Percentiles rank a stretch among this genome's conserved stretches.
These are phyloP conservation scores for Discoglossus pictus DNA, from an alignment of 2,797 vertebrate species.

Conservation along the genomic window DNA sequence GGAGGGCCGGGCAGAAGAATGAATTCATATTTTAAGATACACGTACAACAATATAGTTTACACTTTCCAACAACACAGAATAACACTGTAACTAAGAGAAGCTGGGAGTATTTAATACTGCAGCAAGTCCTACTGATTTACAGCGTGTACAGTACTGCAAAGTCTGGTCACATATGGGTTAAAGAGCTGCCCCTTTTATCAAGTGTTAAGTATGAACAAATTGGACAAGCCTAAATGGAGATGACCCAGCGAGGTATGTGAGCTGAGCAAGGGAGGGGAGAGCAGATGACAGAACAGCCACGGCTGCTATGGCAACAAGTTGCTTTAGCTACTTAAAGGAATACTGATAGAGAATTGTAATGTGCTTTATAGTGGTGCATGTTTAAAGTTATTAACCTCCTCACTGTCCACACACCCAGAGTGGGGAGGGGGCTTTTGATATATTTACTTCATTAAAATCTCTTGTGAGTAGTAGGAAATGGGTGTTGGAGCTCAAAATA, in stretches of 20 bases:
- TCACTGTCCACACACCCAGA: no score
- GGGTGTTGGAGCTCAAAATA: no score
- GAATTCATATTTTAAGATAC: constrained; percentile 20
- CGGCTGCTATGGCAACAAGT: constrained; percentile 29
- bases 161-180: neutral
- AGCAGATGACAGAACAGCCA: constrained; percentile 7
- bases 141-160: neutral
- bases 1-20: neutral
- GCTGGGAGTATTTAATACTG: neutral
- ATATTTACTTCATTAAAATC: no score
- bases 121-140: neutral
- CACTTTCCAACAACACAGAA: constrained; percentile 22
- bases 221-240: constrained; percentile 39
- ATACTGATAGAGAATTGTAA: no score
- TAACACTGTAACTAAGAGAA: constrained; percentile 15
- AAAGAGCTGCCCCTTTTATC: constrained; percentile 36
- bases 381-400: no score
- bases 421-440: no score
- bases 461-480: no score
- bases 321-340: constrained; percentile 31
- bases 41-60: constrained; percentile 19
- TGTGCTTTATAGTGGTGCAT: no score
- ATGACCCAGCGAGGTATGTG: constrained; percentile 36
- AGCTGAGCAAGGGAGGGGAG: neutral
- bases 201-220: constrained; percentile 32